phyloP scores from a whole-genome alignment of 2,797 vertebrate species.

The Enteromius anoplus region DNA sequence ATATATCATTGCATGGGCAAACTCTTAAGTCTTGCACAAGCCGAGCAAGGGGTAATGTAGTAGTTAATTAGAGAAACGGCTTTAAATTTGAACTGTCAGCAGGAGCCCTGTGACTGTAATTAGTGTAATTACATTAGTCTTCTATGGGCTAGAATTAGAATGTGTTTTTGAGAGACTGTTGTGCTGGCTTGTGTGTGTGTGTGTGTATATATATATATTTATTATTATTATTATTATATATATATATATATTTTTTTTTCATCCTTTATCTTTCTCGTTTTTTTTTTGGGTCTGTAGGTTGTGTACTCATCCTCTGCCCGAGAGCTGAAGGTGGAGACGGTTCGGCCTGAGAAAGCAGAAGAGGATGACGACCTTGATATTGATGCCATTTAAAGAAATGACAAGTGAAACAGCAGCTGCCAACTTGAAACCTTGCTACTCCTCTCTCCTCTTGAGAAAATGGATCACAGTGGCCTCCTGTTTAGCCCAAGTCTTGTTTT shows the following conservation, averaged over 20 bases:
- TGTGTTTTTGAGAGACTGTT: not conserved
- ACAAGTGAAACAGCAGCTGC: conserved; percentile 49
- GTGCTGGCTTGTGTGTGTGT: not conserved
- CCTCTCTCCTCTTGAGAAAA: conserved; percentile 69
- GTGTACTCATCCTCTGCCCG: conserved; percentile 92
- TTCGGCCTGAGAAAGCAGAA: conserved; percentile 86
- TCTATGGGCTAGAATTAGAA: conserved; percentile 11
- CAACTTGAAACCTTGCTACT: conserved; percentile 53
- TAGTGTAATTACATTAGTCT: conserved; percentile 31
- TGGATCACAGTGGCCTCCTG: conserved; percentile 59
- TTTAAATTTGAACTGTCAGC: conserved; percentile 20
- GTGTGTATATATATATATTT: too few relatives aligned
- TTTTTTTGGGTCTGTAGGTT: conserved; percentile 77
- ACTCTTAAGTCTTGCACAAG: not conserved
- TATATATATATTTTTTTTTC: not conserved
- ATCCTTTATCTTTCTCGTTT: not conserved
- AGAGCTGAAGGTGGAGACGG: conserved; percentile 94
- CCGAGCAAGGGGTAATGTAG: not conserved
- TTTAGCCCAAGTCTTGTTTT: conserved; percentile 59
- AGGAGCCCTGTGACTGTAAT: conserved; percentile 23
- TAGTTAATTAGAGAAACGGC: conserved; percentile 7
- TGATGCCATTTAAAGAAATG: conserved; percentile 89
- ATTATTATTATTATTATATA: too few relatives aligned
- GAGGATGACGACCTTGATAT: conserved; percentile 96
- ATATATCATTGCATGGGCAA: not conserved